phyloP scores from a whole-genome alignment of 2,888 invertebrate genomes.

The Blastobasis adustella region DNA sequence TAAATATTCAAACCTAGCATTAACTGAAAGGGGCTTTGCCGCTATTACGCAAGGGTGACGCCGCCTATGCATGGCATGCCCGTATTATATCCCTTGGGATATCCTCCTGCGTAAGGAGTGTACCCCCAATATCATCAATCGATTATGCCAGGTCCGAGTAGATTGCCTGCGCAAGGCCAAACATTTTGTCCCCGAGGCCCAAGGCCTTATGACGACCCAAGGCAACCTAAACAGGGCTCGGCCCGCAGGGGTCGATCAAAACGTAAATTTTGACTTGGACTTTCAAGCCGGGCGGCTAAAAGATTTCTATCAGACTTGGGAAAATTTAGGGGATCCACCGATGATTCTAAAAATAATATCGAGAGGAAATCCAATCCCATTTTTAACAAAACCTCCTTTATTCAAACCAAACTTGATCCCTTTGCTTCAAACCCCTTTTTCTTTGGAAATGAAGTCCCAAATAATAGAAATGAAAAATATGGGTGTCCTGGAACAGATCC shows the following conservation, averaged over 20 bases:
- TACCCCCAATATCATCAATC: too few relatives aligned
- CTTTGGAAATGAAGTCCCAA: not conserved
- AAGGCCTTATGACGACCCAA: too few relatives aligned
- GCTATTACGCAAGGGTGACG: not conserved
- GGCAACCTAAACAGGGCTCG: not conserved
- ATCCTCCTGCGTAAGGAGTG: too few relatives aligned
- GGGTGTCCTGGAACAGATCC: not conserved
- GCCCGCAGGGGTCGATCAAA: not conserved
- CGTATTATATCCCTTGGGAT: too few relatives aligned
- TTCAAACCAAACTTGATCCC: not conserved
- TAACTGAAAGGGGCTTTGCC: too few relatives aligned
- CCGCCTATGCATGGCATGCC: too few relatives aligned
- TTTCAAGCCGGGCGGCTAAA: not conserved
- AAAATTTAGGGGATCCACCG: not conserved
- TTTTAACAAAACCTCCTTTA: not conserved
- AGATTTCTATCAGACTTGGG: not conserved
- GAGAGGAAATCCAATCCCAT: not conserved
- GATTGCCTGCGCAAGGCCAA: not conserved
- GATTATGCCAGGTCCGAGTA: not conserved
- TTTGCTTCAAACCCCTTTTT: not conserved
- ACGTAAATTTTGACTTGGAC: not conserved
- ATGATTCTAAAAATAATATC: slow-evolving; percentile 1
- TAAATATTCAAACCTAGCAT: not conserved
- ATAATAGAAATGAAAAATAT: not conserved
- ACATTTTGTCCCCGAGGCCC: not conserved